phyloP scores from a whole-genome alignment of 2,888 invertebrate genomes.

The Eupithecia dodoneata region DNA sequence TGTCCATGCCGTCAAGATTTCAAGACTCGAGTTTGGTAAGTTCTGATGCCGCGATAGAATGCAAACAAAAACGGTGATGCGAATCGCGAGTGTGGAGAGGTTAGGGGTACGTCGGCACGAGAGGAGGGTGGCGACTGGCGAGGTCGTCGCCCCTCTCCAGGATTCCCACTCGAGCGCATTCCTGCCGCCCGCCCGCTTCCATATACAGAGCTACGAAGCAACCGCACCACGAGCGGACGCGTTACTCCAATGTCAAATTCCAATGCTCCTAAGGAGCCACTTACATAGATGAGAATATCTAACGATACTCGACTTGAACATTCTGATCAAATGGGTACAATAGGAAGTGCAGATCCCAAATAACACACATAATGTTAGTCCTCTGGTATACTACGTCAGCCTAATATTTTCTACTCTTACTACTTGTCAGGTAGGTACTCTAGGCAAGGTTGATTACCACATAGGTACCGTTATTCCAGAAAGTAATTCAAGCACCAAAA shows the following conservation, averaged over 20 bases:
- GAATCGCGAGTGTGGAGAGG: slow-evolving; percentile 43
- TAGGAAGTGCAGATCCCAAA: neutral
- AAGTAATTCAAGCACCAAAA: slow-evolving; percentile 21
- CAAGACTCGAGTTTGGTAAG: slow-evolving; percentile 5
- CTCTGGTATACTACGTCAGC: neutral
- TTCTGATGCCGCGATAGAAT: slow-evolving; percentile 25
- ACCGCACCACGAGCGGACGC: slow-evolving; percentile 43
- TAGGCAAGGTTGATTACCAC: neutral
- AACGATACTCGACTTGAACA: neutral
- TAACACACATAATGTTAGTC: neutral
- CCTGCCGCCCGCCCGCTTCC: slow-evolving; percentile 54
- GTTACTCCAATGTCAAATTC: slow-evolving; percentile 37
- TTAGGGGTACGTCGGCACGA: slow-evolving; percentile 44
- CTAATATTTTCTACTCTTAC: too few species aligned
- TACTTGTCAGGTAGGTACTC: neutral
- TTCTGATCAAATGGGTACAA: neutral
- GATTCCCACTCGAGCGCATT: slow-evolving; percentile 74
- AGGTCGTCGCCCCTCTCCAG: slow-evolving; percentile 70
- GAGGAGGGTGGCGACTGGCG: slow-evolving; percentile 62
- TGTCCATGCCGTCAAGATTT: slow-evolving; percentile 9
- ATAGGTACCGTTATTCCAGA: slow-evolving; percentile 19
- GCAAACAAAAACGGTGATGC: slow-evolving; percentile 35
- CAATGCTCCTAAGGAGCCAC: slow-evolving; percentile 21
- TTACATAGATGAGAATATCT: slow-evolving; percentile 20
- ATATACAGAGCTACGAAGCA: slow-evolving; percentile 54